Evolutionary conservation across 2,888 invertebrate genomes (phyloP), one percentile per base, ranked within the genome.

Genomic region (Dryomyza anilis): DNA sequence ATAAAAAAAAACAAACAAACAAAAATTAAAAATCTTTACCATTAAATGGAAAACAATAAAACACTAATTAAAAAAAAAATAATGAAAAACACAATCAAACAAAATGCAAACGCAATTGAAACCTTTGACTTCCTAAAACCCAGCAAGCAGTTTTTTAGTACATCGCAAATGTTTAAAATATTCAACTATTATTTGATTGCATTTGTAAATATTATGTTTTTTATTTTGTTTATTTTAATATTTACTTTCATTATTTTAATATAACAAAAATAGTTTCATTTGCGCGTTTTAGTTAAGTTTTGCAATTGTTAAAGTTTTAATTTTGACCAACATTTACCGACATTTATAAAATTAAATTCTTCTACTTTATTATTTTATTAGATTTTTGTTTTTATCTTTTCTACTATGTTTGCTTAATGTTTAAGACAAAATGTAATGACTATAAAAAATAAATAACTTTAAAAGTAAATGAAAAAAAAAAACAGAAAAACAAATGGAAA

Each of bases 1-100:
- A 68, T 63, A 66, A 64, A 66, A 66, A 55, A 16, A n/a, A n/a
- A n/a, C n/a, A n/a, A n/a, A n/a, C n/a, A n/a, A n/a, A 19, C 50
- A 25, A 23, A 55, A 36, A 50, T 50, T 23, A 56, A 56, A 10
- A 59, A 33, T 58, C n/a, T 36, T 55, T n/a, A 46, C 46, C 30
- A 58, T 46, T 30, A 25, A 59, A 46, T 46, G 46, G 46, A 25
- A 60, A 57, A 29, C 50, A 56, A 60, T 62, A 43, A 50, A 50
- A 63, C n/a, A 29, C 14, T 14, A 25, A 50, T 52, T 23, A 57
- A 65, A 36, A 45, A 12, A 61, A 62, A 56, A 53, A n/a, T n/a
- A n/a, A n/a, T n/a, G n/a, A n/a, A n/a, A n/a, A n/a, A n/a, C n/a
- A n/a, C n/a, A n/a, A n/a, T n/a, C n/a, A n/a, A n/a, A n/a, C n/a